These are phyloP conservation scores for Colostygia pectinataria DNA, from an alignment of 2,888 invertebrate species.

Conservation along the genomic window DNA sequence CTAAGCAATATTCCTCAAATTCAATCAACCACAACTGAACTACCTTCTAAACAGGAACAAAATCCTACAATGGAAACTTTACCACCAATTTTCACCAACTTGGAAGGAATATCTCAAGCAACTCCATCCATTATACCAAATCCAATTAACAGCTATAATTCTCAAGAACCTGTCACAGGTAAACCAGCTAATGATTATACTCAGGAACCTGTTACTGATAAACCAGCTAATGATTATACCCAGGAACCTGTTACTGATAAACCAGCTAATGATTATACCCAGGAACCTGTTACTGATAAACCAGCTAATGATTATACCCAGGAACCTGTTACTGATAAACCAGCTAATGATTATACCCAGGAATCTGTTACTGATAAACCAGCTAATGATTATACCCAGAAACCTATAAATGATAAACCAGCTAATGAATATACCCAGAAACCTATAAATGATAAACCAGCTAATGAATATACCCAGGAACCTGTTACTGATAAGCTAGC, in stretches of 20 bases:
- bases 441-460: neutral
- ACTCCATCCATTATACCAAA: neutral
- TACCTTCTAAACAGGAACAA: conserved; percentile 23
- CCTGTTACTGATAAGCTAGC: too few species aligned
- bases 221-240: neutral
- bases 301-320: neutral
- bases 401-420: neutral
- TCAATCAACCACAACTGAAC: conserved; percentile 8
- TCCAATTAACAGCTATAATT: neutral
- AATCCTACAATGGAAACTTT: conserved; percentile 36
- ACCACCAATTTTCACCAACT: conserved; percentile 32
- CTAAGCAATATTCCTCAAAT: conserved; percentile 14
- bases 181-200: neutral
- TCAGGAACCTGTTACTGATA: neutral
- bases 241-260: neutral
- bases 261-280: neutral
- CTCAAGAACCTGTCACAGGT: conserved; percentile 2
- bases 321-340: neutral
- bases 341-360: neutral
- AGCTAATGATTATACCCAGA: neutral
- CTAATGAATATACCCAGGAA: too few species aligned
- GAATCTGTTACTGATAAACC: neutral
- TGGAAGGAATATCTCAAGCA: conserved; percentile 20
- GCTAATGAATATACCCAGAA: neutral
- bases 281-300: neutral